Evolutionary conservation across 2,113 vertebrate species (phyloP), one percentile per base, ranked within the genome.

Genomic region (Paradisaea rubra): DNA sequence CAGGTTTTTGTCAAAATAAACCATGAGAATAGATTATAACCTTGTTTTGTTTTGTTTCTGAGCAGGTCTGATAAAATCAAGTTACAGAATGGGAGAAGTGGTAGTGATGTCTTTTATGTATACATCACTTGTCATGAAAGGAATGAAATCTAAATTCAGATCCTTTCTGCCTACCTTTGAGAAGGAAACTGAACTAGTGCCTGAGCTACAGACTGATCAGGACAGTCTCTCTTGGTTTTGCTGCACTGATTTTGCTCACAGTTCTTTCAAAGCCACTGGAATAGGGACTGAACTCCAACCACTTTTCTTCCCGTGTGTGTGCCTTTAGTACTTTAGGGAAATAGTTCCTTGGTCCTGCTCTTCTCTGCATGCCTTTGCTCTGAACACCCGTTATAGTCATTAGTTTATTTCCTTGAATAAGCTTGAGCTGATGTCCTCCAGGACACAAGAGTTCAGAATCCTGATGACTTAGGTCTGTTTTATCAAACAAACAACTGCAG

Each of bases 21-120:
- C 27, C 17, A 52, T 13, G 8, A 31, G 4, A 59, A 45, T 27
- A 68, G 33, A 59, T 88, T 45, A 57, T 60, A 69, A 57, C 25
- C 44, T 85, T 85, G 25, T 72, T 79, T 84, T 79, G 14, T 56
- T 96, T 96, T 91, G 19, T 88, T 91, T 88, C 71, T 91, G 54
- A 59, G 47, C 14, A 35, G 15, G 31, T 65, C 68, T 80, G 24
- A n/a, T 73, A 82, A 87, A 95, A 83, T 73, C 27, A 47, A 66
- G 52, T 54, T 42, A 54, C 20, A 50, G 28, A 59, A 30, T 39
- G 15, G n/a, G n/a, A 57, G 42, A 61, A 72, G 37, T 49, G 45
- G 15, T 85, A 65, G n/a, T 21, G 11, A 23, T 50, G 30, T 42
- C 30, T 25, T 31, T 92, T 57, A 10, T 18, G 16, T 49, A 23